These are phyloP conservation scores for Gobio occitaniae DNA, from an alignment of 2,797 vertebrate genomes.

Conservation along the genomic window DNA sequence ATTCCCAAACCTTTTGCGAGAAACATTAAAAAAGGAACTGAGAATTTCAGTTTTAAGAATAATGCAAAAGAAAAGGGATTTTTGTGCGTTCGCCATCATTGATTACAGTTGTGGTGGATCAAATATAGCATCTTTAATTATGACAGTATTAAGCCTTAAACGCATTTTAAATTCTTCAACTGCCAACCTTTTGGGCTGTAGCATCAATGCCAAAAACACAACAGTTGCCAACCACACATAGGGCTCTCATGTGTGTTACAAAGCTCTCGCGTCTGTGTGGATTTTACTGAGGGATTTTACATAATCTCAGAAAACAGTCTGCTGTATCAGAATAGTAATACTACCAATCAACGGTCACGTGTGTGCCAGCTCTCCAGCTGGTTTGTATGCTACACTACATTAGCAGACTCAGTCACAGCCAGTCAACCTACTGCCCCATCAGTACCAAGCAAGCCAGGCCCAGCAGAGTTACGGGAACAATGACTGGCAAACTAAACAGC, in stretches of 20 bases:
- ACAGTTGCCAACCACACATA: conserved; percentile 37
- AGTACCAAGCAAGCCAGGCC: conserved; percentile 41
- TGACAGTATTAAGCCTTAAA: conserved; percentile 27
- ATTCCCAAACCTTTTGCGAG: neutral
- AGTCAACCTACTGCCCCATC: conserved; percentile 50
- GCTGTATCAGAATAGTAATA: conserved; percentile 49
- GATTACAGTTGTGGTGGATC: conserved; percentile 4
- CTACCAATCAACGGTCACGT: conserved; percentile 49
- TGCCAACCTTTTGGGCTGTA: conserved; percentile 8
- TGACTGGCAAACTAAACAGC: conserved; percentile 21
- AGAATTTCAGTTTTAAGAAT: neutral
- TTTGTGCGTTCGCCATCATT: neutral
- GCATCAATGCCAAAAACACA: conserved; percentile 9
- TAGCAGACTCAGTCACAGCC: conserved; percentile 48
- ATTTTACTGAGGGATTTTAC: conserved; percentile 53
- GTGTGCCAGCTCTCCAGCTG: conserved; percentile 58
- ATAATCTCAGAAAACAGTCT: conserved; percentile 61
- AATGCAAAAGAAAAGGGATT: neutral
- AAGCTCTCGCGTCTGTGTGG: conserved; percentile 43
- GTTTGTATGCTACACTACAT: conserved; percentile 54
- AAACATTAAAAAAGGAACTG: neutral
- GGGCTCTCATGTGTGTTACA: conserved; percentile 22
- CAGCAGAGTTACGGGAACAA: conserved; percentile 33
- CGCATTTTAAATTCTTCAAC: conserved; percentile 30
- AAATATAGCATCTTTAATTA: conserved; percentile 35